Evolutionary conservation across 2,888 invertebrate genomes (phyloP).

Genomic region (Cancer borealis): DNA sequence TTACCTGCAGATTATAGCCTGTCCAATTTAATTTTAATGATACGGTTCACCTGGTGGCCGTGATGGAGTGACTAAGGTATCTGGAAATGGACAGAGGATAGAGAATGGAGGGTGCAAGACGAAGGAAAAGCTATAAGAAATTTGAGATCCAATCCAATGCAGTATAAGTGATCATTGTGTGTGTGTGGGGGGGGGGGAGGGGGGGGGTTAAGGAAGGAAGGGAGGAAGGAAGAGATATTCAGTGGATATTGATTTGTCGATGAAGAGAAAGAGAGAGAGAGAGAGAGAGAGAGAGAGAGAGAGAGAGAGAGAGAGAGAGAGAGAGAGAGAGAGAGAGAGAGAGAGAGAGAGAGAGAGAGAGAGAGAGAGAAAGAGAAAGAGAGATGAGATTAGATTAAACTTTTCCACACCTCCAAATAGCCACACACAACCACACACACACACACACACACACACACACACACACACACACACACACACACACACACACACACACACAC

Average conservation of each 20-base stretch:
- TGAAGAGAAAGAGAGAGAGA: constrained; percentile 37
- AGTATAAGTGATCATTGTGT: background rate
- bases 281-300: background rate
- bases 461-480: constrained; percentile 52
- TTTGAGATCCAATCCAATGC: background rate
- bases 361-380: background rate
- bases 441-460: constrained; percentile 62
- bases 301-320: background rate
- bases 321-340: constrained; percentile 28
- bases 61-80: constrained; percentile 26
- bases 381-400: background rate
- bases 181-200: background rate
- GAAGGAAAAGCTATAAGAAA: background rate
- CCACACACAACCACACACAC: constrained; percentile 14
- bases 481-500: constrained; percentile 5
- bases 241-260: background rate
- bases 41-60: constrained; percentile 22
- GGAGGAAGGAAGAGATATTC: background rate
- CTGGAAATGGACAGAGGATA: background rate
- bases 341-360: constrained; percentile 16
- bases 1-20: constrained; percentile 53
- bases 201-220: background rate
- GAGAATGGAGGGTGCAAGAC: background rate
- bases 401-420: background rate
- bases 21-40: constrained; percentile 66